These are phyloP conservation scores for Pocillopora grandis DNA, from an alignment of 92 coral and sea anemone genomes.

Conservation along the genomic window DNA sequence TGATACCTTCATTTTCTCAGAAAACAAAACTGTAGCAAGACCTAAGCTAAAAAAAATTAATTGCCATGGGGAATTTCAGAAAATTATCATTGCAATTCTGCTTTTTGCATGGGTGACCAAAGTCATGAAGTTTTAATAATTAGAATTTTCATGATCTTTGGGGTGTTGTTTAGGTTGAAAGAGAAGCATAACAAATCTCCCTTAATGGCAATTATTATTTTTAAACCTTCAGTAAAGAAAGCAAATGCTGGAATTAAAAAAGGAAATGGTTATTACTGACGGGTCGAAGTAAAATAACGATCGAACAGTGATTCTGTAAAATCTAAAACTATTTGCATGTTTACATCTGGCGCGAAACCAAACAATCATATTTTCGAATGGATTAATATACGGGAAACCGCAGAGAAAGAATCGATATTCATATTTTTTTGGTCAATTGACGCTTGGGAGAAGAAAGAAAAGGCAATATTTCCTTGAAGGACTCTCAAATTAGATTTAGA, in stretches of 20 bases:
- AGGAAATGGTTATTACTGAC: no score
- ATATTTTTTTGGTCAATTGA: background rate
- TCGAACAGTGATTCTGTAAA: no score
- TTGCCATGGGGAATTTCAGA: background rate
- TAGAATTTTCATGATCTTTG: background rate
- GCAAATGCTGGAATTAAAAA: no score
- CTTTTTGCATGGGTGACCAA: background rate
- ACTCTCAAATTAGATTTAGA: background rate
- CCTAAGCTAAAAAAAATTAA: background rate
- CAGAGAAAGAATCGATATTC: background rate
- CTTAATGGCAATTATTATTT: background rate
- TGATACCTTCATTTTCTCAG: no score
- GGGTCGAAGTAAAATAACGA: no score
- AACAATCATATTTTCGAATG: background rate
- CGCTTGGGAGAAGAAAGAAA: background rate
- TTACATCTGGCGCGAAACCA: no score
- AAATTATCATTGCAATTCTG: background rate
- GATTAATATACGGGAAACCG: conserved; percentile 1
- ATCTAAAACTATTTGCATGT: no score
- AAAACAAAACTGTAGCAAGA: background rate
- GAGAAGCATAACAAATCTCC: background rate
- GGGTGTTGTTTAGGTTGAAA: background rate
- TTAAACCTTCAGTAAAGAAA: no score
- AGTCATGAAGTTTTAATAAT: conserved; percentile 2
- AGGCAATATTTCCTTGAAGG: background rate